Percentiles rank a stretch among this genome's conserved stretches.
Evolutionary conservation across 2,888 invertebrate species (phyloP).

Genomic region (Agrenia bidenticulata): DNA sequence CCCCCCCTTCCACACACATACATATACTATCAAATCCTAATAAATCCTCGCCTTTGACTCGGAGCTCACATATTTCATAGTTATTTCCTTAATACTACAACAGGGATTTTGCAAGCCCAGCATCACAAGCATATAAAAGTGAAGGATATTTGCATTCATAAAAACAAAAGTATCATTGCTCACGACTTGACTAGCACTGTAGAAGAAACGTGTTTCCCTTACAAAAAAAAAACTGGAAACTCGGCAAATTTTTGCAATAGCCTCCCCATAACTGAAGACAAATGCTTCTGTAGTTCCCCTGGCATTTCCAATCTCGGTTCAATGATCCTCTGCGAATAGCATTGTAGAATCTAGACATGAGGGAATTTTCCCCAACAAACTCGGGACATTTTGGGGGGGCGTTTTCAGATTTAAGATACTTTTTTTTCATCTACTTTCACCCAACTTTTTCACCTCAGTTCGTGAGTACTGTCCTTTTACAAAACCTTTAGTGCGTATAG

Average conservation of each 20-base stretch:
- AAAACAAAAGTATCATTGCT: slow-evolving; percentile 15
- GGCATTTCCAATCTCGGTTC: slow-evolving; percentile 23
- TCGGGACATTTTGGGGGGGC: neutral
- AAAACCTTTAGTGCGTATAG: too few species aligned
- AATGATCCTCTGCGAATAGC: slow-evolving; percentile 14
- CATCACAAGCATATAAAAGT: slow-evolving; percentile 4
- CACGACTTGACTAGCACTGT: slow-evolving; percentile 3
- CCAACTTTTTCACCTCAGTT: neutral
- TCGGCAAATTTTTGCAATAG: slow-evolving; percentile 49
- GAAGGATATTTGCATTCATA: slow-evolving; percentile 6
- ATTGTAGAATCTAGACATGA: too few species aligned
- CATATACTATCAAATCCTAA: too few species aligned
- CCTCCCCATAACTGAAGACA: slow-evolving; percentile 42
- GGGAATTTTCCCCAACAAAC: too few species aligned
- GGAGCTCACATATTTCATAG: too few species aligned
- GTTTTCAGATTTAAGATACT: neutral
- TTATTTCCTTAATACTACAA: too few species aligned
- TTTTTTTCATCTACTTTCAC: slow-evolving; percentile 9
- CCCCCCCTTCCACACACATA: too few species aligned
- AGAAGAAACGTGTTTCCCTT: neutral
- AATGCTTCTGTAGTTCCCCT: slow-evolving; percentile 43
- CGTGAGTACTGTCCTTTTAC: too few species aligned
- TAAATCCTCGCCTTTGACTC: too few species aligned
- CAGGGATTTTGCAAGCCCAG: slow-evolving; percentile 1
- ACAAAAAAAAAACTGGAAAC: slow-evolving; percentile 50